Evolutionary conservation across 1,140 invertebrate species (phyloP).

Genomic region (Ceratosolen solmsi): DNA sequence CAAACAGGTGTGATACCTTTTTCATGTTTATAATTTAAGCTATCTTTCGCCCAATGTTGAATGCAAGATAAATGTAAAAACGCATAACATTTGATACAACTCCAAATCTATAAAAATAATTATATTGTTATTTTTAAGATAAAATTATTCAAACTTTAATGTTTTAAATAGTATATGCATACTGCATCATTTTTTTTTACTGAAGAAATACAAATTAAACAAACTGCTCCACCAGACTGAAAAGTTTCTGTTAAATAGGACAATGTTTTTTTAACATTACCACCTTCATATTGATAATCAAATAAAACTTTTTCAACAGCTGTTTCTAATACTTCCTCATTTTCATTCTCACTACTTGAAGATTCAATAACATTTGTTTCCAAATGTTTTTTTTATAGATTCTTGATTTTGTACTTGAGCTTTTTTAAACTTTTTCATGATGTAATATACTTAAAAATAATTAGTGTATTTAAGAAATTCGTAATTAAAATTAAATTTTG

Average conservation of each 20-base stretch:
- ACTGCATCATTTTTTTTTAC: conserved; percentile 87
- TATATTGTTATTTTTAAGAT: conserved; percentile 15
- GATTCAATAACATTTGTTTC: conserved; percentile 68
- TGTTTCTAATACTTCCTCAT: conserved; percentile 62
- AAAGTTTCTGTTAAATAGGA: conserved; percentile 84
- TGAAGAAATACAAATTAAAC: conserved; percentile 93
- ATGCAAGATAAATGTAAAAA: conserved; percentile 93
- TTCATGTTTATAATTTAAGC: conserved; percentile 80
- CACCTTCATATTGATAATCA: conserved; percentile 71
- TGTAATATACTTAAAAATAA: conserved; percentile 15
- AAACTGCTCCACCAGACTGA: conserved; percentile 85
- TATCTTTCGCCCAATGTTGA: conserved; percentile 94
- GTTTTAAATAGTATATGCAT: conserved; percentile 48
- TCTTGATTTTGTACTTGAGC: conserved; percentile 77
- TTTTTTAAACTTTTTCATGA: conserved; percentile 74
- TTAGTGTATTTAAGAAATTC: no score
- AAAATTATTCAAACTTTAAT: conserved; percentile 41
- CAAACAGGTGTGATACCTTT: conserved; percentile 72
- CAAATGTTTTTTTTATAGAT: conserved; percentile 76
- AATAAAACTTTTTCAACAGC: conserved; percentile 63
- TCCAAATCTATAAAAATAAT: conserved; percentile 83
- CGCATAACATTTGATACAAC: conserved; percentile 83
- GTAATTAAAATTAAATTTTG: no score
- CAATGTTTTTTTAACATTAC: conserved; percentile 77
- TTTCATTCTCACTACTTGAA: conserved; percentile 69